These are phyloP conservation scores for Acrossocheilus fasciatus DNA, from an alignment of 2,797 vertebrate genomes.

Conservation along the genomic window DNA sequence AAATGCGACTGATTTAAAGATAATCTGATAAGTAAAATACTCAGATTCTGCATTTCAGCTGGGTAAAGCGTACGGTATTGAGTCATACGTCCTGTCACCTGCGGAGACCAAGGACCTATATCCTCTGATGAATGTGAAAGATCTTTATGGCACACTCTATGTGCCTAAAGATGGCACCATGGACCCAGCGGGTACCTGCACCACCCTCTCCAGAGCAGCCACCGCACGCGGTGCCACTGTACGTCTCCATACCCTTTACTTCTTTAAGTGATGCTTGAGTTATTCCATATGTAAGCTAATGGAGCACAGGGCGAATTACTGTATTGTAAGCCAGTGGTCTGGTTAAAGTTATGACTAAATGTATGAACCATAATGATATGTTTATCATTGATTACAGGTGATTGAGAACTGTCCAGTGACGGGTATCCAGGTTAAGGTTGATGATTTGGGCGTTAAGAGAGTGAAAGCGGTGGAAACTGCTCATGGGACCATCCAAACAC, in stretches of 20 bases:
- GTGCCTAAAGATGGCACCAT: conserved; percentile 96
- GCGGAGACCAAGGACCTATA: conserved; percentile 93
- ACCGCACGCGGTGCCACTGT: conserved; percentile 87
- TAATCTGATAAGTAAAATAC: background rate
- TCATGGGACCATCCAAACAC: conserved; percentile 85
- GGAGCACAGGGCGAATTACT: background rate
- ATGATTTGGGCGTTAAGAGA: conserved; percentile 86
- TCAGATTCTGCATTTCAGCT: conserved; percentile 68
- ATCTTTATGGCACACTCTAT: conserved; percentile 93
- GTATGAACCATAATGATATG: background rate
- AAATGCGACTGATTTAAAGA: background rate
- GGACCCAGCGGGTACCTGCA: conserved; percentile 95
- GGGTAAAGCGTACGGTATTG: conserved; percentile 94
- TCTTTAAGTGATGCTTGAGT: background rate
- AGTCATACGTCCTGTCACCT: conserved; percentile 91
- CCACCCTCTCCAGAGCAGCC: conserved; percentile 87
- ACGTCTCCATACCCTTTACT: conserved; percentile 40
- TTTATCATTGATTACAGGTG: conserved; percentile 77
- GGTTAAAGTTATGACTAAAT: background rate
- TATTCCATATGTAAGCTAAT: background rate
- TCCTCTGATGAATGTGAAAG: conserved; percentile 92
- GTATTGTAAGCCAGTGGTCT: background rate
- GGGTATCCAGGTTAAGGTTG: conserved; percentile 82
- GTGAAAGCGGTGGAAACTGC: conserved; percentile 88
- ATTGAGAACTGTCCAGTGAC: conserved; percentile 96